Conservation (phyloP, 2,888 invertebrate species). For the Parthenolecanium corni region DNA sequence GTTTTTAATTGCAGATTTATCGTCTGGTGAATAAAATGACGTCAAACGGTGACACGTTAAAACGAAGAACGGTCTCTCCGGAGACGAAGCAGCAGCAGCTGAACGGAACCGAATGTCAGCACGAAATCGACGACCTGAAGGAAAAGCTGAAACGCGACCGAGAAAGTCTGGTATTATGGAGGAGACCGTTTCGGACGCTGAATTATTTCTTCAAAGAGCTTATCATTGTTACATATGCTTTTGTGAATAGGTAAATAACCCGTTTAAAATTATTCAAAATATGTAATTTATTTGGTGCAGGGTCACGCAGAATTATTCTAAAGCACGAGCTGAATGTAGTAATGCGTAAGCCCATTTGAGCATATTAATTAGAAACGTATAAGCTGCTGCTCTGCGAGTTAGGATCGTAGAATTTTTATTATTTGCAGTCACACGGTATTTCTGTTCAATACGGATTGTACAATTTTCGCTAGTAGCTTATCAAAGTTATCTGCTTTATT, state of each 20-base stretch:
- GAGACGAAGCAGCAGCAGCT: neutral
- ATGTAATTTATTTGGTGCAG: no score
- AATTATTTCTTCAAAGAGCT: slow-evolving; percentile 66
- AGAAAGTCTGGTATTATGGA: slow-evolving; percentile 58
- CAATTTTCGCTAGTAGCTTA: no score
- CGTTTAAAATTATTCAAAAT: neutral
- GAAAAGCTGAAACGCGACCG: slow-evolving; percentile 18
- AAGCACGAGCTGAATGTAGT: no score
- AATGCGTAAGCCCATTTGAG: no score
- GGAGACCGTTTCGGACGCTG: slow-evolving; percentile 62
- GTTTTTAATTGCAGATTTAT: slow-evolving; percentile 12
- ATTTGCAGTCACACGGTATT: no score
- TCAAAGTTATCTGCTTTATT: no score
- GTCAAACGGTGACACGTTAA: slow-evolving; percentile 13
- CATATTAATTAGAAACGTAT: no score
- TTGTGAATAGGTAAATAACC: slow-evolving; percentile 29
- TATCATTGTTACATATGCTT: slow-evolving; percentile 26
- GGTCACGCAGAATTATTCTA: no score
- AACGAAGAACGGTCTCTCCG: neutral
- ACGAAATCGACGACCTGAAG: slow-evolving; percentile 16
- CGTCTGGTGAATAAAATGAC: slow-evolving; percentile 23
- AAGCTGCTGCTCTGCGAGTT: no score
- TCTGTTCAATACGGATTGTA: no score
- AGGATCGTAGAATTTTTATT: no score
- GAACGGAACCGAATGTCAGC: slow-evolving; percentile 15